A percentile compares a stretch with the other conserved stretches of the same genome.
Conservation (phyloP, 53 echinoderm and acorn worm species). For the Hippasteria phrygiana region DNA sequence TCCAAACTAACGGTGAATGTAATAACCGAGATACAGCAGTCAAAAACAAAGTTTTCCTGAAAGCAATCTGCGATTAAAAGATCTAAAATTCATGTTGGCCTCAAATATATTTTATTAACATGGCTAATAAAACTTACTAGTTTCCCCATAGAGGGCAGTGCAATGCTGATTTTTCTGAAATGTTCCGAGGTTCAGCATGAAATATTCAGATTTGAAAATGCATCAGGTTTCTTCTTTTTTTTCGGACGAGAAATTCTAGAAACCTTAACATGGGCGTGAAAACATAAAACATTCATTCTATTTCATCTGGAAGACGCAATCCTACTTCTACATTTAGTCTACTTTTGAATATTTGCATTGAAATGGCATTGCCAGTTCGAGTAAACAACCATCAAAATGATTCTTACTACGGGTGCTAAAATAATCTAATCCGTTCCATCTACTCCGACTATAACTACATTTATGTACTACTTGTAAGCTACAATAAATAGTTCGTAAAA, state of each 20-base stretch:
- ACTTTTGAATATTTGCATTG: conserved; percentile 50
- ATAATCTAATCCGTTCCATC: not conserved
- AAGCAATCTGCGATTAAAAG: no score
- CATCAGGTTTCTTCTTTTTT: not conserved
- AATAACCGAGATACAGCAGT: not conserved
- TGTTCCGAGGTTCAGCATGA: not conserved
- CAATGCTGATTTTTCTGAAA: not conserved
- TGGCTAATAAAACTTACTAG: no score
- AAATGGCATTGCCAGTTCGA: conserved; percentile 60
- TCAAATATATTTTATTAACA: not conserved
- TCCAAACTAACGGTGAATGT: no score
- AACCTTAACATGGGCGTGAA: not conserved
- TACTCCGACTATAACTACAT: not conserved
- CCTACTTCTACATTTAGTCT: conserved; percentile 15
- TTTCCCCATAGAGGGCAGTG: no score
- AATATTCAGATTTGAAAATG: not conserved
- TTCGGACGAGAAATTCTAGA: not conserved
- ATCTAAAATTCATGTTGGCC: not conserved
- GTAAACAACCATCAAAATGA: conserved; percentile 33
- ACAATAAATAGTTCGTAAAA: not conserved
- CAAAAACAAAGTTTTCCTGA: not conserved
- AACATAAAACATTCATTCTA: not conserved
- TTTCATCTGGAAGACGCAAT: not conserved
- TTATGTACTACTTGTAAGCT: not conserved
- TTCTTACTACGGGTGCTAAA: not conserved